phyloP scores from a whole-genome alignment of 2,888 invertebrate genomes.

The Lamellibrachia satsuma region DNA sequence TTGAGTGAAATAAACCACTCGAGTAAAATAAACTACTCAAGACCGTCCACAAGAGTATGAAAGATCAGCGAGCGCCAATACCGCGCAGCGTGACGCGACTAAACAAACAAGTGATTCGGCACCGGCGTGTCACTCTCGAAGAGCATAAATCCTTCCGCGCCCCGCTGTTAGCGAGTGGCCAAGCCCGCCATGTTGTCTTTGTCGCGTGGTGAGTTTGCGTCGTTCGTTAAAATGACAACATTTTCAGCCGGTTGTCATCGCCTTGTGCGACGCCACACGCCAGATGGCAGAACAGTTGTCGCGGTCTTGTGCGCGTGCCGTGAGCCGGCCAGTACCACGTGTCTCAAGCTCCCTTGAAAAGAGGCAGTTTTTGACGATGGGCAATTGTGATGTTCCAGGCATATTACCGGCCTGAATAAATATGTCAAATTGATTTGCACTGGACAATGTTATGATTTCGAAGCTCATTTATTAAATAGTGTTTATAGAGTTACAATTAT shows the following conservation, averaged over 20 bases:
- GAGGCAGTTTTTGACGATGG: neutral
- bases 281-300: slow-evolving; percentile 20
- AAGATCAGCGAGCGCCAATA: neutral
- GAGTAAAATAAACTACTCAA: neutral
- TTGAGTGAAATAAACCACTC: slow-evolving; percentile 9
- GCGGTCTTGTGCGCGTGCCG: neutral
- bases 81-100: neutral
- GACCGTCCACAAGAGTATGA: neutral
- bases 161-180: neutral
- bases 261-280: neutral
- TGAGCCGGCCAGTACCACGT: neutral
- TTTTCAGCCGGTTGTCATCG: neutral
- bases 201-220: neutral
- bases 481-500: too few species aligned
- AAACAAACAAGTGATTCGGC: slow-evolving; percentile 5
- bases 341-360: neutral
- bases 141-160: neutral
- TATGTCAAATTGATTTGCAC: too few species aligned
- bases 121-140: neutral
- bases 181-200: neutral
- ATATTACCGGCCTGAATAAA: too few species aligned
- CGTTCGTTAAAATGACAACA: slow-evolving; percentile 17
- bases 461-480: too few species aligned
- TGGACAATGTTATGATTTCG: too few species aligned
- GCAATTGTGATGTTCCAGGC: too few species aligned